Percentiles rank a stretch among this genome's conserved stretches.
These are phyloP conservation scores for Corynorhinus townsendii DNA, from an alignment of 2,113 vertebrate genomes.

Conservation along the genomic window DNA sequence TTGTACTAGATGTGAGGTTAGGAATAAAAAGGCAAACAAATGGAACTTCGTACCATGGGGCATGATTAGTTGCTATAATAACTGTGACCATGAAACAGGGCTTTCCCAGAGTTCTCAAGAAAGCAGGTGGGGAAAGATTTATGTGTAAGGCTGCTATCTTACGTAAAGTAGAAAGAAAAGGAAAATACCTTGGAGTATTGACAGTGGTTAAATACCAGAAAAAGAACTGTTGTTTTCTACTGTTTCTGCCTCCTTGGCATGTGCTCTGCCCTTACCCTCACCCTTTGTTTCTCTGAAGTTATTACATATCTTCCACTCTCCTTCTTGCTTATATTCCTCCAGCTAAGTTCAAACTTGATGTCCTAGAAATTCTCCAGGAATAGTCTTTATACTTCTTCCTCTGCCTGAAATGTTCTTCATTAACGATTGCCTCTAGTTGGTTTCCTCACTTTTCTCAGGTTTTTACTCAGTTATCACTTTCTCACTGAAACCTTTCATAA, in stretches of 20 bases:
- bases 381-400: background rate
- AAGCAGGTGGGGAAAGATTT: slow-evolving; percentile 10
- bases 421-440: background rate
- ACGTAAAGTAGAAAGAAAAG: slow-evolving; percentile 8
- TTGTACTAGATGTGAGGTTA: background rate
- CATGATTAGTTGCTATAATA: background rate
- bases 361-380: background rate
- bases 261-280: background rate
- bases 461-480: background rate
- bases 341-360: background rate
- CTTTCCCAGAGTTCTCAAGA: slow-evolving; percentile 28
- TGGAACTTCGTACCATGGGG: background rate
- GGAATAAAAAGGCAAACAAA: background rate
- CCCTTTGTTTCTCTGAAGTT: background rate
- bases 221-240: background rate
- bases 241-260: background rate
- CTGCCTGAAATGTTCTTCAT: background rate
- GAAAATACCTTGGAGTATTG: background rate
- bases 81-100: background rate
- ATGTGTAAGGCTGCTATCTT: background rate
- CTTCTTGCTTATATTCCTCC: background rate
- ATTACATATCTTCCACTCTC: background rate
- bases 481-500: background rate
- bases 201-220: background rate
- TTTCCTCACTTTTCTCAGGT: background rate